Conservation (phyloP, 2,113 vertebrate species). For the Stegastes partitus region DNA sequence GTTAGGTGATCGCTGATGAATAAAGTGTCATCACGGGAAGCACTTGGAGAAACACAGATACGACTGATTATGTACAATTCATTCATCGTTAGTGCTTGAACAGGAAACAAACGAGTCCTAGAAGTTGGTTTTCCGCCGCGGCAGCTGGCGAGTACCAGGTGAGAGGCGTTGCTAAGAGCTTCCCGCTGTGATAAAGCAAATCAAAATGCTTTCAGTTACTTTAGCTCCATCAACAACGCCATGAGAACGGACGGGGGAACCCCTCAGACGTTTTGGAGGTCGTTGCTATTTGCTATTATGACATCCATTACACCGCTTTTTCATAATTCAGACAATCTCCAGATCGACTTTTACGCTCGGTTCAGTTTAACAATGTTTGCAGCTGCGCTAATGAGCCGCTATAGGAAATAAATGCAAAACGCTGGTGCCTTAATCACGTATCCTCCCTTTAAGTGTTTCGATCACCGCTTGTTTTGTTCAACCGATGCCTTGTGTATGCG, state of each 20-base stretch:
- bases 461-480: neutral
- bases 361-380: neutral
- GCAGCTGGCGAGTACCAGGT: constrained; percentile 51
- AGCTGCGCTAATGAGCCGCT: neutral
- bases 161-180: constrained; percentile 9
- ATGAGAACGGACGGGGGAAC: neutral
- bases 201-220: constrained; percentile 53
- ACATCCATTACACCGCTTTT: neutral
- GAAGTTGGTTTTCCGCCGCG: constrained; percentile 19
- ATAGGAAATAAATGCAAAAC: neutral
- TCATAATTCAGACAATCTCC: neutral
- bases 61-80: constrained; percentile 55
- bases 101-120: neutral
- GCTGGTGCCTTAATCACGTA: neutral
- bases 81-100: constrained; percentile 53
- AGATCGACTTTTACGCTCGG: neutral
- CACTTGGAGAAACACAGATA: constrained; percentile 36
- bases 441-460: neutral
- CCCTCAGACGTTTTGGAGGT: neutral
- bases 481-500: neutral
- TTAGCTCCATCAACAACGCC: constrained; percentile 5
- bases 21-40: constrained; percentile 60
- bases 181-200: neutral
- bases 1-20: constrained; percentile 18
- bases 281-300: neutral